Conservation (phyloP, 1,140 invertebrate species). For the Drosophila tsacasi region DNA sequence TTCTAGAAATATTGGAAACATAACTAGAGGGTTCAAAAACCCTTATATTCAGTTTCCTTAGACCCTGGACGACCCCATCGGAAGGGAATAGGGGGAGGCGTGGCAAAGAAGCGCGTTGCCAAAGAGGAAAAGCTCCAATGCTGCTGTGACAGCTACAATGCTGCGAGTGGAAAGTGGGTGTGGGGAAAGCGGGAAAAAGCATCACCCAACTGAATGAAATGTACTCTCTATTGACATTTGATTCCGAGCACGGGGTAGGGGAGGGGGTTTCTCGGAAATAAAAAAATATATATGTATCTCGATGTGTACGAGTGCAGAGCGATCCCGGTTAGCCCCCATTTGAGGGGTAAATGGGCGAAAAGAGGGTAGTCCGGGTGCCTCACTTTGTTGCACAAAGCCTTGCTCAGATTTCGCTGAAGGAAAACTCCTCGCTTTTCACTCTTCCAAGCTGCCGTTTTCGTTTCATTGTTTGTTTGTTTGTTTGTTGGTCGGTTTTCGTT, state of each 20-base stretch:
- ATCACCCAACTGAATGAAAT: slow-evolving; percentile 74
- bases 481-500: slow-evolving; percentile 27
- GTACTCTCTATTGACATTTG: slow-evolving; percentile 84
- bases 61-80: neutral
- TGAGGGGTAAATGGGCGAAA: slow-evolving; percentile 31
- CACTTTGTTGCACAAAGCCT: slow-evolving; percentile 67
- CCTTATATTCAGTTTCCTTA: neutral
- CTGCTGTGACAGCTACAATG: slow-evolving; percentile 76
- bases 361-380: slow-evolving; percentile 24
- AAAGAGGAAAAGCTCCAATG: slow-evolving; percentile 76
- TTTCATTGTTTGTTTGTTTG: slow-evolving; percentile 55
- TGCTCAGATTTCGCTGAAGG: slow-evolving; percentile 70
- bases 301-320: slow-evolving; percentile 26
- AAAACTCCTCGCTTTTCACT: slow-evolving; percentile 50
- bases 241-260: slow-evolving; percentile 38
- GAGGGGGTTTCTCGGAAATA: slow-evolving; percentile 11
- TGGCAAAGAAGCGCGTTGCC: slow-evolving; percentile 60
- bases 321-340: slow-evolving; percentile 31
- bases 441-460: slow-evolving; percentile 35
- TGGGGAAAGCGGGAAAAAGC: slow-evolving; percentile 30
- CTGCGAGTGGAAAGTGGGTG: slow-evolving; percentile 43
- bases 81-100: slow-evolving; percentile 21
- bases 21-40: too few species aligned
- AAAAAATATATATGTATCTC: slow-evolving; percentile 23
- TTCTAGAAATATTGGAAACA: neutral